A percentile compares a stretch with the other conserved stretches of the same genome.
Evolutionary conservation across 2,113 vertebrate species (phyloP).

Genomic region (Hypanus sabinus): DNA sequence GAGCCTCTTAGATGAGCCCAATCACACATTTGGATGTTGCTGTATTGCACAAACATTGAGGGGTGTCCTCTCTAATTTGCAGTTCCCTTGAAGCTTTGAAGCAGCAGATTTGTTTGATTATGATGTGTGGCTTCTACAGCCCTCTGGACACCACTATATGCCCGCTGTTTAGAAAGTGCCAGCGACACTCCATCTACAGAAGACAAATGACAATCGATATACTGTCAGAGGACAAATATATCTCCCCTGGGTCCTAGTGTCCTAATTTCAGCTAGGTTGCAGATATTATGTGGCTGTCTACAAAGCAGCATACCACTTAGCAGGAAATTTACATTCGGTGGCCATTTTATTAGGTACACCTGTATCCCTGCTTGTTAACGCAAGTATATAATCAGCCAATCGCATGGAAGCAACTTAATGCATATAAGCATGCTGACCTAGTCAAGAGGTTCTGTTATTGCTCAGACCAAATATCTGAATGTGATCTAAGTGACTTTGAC

Average conservation of each 20-base stretch:
- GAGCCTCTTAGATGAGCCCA: conserved; percentile 45
- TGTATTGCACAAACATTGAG: conserved; percentile 46
- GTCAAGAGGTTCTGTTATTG: too few relatives aligned
- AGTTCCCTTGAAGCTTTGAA: conserved; percentile 49
- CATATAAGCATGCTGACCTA: too few relatives aligned
- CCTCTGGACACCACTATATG: not conserved
- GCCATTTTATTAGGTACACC: too few relatives aligned
- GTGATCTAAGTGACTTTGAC: too few relatives aligned
- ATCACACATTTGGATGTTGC: conserved; percentile 49
- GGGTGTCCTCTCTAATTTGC: conserved; percentile 53
- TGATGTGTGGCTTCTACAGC: not conserved
- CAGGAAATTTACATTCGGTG: not conserved
- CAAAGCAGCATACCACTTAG: not conserved
- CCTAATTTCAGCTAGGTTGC: not conserved
- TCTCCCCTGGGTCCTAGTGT: not conserved
- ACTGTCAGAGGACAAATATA: not conserved
- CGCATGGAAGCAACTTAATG: too few relatives aligned
- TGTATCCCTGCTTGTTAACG: too few relatives aligned
- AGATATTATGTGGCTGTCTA: not conserved
- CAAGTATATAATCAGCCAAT: too few relatives aligned
- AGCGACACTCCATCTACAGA: not conserved
- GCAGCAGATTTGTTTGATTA: conserved; percentile 41
- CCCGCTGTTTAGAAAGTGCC: not conserved
- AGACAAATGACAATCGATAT: not conserved
- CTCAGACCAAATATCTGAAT: too few relatives aligned